A percentile compares a stretch with the other conserved stretches of the same genome.
phyloP scores from a whole-genome alignment of 2,888 invertebrate species.

The Proisotoma minuta region DNA sequence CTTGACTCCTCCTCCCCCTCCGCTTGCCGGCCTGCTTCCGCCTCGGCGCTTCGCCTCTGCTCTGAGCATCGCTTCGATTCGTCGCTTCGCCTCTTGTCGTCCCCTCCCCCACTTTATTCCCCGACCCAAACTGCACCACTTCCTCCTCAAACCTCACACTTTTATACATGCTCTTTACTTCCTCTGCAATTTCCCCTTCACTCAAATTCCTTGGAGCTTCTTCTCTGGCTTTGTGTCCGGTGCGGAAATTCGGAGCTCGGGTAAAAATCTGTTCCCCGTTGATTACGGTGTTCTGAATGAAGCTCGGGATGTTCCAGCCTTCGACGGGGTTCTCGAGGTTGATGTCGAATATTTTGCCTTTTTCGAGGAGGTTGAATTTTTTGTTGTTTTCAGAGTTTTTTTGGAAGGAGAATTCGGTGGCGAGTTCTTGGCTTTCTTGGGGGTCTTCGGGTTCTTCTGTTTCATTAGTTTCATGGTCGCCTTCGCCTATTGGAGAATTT shows the following conservation, averaged over 20 bases:
- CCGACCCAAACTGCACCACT: background rate
- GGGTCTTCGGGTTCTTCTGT: background rate
- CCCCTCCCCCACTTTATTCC: no score
- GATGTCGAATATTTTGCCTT: background rate
- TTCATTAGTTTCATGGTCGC: background rate
- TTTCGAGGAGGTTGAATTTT: background rate
- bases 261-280: slow-evolving; percentile 27
- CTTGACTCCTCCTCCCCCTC: background rate
- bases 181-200: slow-evolving; percentile 39
- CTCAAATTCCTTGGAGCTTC: slow-evolving; percentile 24
- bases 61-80: background rate
- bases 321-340: slow-evolving; percentile 1
- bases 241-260: slow-evolving; percentile 43
- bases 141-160: background rate
- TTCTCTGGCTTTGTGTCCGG: slow-evolving; percentile 29
- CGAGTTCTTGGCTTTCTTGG: background rate
- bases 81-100: background rate
- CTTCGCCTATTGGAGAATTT: background rate
- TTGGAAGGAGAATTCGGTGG: background rate
- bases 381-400: background rate
- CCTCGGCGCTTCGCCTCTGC: background rate
- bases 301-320: slow-evolving; percentile 8
- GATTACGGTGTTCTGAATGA: slow-evolving; percentile 1
- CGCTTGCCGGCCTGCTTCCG: background rate
- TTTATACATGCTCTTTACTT: slow-evolving; percentile 44